Evolutionary conservation across 2,888 invertebrate species (phyloP), one percentile per base, ranked within the genome.

Genomic region (Melanargia galathea): DNA sequence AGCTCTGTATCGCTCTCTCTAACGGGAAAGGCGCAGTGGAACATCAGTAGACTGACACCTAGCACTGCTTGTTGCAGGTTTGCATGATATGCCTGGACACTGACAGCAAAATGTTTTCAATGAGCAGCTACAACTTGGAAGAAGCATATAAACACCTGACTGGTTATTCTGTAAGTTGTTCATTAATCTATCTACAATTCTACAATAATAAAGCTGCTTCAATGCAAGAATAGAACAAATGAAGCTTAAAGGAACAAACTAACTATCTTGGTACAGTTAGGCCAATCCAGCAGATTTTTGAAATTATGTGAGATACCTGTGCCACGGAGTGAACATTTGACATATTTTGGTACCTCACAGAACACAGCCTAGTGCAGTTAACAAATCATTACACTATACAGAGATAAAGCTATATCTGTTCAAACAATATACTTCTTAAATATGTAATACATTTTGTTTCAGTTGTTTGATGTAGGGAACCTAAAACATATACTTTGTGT

Each of bases 51-150:
- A 4, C 46, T 46, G 6, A 26, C 24, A n/a, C 6, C 1, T 22
- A 48, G 10, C 16, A 26, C 26, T 10, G 26, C 26, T 35, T 52
- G 33, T 56, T 56, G 16, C 55, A 56, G 55, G 26, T 43, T 26
- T 56, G 55, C 16, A 16, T 26, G n/a, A 43, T 43, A 56, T 56
- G 55, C 43, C 43, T 56, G n/a, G 55, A 56, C 16, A 56, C 55
- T 26, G 55, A 43, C 43, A 26, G 55, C 20, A n/a, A 56, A 43
- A 35, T 56, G 40, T 43, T 26, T 40, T 56, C 55, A 6, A 11
- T 55, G 22, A 43, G 24, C 24, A 26, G 26, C 11, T 43, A 16
- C 16, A 40, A 55, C 1, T 43, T 55, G 26, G 26, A 55, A 40
- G 8, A 55, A 40, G 26, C 55, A 5, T 55, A 55, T 40, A 26